Evolutionary conservation across 2,113 vertebrate genomes (phyloP), one percentile per base, ranked within the genome.

Genomic region (Scatophagus argus): DNA sequence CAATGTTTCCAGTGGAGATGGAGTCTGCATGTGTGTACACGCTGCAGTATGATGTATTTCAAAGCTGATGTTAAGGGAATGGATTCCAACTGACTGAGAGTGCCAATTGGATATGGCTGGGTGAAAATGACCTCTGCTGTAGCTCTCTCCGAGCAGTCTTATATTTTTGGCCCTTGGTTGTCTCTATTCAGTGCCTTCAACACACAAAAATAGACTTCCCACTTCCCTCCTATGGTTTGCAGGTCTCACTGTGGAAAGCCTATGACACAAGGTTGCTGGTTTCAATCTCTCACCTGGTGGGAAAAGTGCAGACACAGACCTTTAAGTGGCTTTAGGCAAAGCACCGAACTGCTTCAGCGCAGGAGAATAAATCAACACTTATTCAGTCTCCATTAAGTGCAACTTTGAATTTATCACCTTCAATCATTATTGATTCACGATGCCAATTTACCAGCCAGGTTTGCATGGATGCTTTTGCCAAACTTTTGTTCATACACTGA

Each of bases 31-130:
- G 75, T 65, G 77, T 73, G 64, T 44, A n/a, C n/a, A 46, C 3
- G 19, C 64, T 46, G 52, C 76, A 71, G 39, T 25, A 44, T 80
- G 83, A 86, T 82, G 75, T 25, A 82, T 80, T 82, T 67, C 41
- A 38, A 79, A 88, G 78, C 74, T 56, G 77, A 86, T 83, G 63
- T 49, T 74, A 84, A 79, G 54, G 46, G 87, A 89, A 83, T 77
- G 68, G 83, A 87, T 87, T 88, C 56, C 36, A 36, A 74, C 68
- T 58, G 77, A 82, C 82, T 82, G 68, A 55, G 64, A 81, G 72
- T 71, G 73, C 80, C 84, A 82, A 74, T 71, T 90, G 87, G 69
- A 85, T 76, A 66, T 23, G 78, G 68, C 80, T 82, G 67, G 16
- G 13, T 73, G 78, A 82, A 72, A 86, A 86, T 87, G 85, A 67